phyloP scores from a whole-genome alignment of 2,888 invertebrate species.

The Tribolium freemani region DNA sequence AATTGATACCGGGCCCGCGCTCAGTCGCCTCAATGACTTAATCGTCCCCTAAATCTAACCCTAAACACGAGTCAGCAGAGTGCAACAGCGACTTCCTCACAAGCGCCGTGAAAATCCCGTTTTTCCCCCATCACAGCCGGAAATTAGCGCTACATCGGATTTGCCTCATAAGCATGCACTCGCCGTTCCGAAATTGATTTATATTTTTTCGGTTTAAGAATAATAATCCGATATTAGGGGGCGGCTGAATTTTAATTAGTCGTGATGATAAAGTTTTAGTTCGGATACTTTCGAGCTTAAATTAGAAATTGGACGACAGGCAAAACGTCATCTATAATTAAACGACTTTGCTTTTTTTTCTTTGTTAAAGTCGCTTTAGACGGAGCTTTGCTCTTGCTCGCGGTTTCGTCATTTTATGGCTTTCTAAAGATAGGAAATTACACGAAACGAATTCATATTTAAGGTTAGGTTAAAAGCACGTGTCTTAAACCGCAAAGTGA shows the following conservation, averaged over 20 bases:
- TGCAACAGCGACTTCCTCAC: conserved; percentile 35
- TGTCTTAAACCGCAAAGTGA: background rate
- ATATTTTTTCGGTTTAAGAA: background rate
- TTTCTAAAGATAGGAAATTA: conserved; percentile 1
- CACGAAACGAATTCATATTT: background rate
- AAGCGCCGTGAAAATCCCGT: background rate
- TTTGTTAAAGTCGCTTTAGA: background rate
- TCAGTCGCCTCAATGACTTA: conserved; percentile 27
- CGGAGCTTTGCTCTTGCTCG: background rate
- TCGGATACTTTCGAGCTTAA: background rate
- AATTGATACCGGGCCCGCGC: conserved; percentile 22
- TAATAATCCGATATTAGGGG: background rate
- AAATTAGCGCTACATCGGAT: conserved; percentile 6
- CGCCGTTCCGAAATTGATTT: background rate
- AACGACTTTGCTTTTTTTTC: background rate
- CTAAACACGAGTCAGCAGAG: conserved; percentile 16
- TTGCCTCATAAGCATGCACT: background rate
- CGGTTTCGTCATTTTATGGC: background rate
- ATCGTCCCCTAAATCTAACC: conserved; percentile 15
- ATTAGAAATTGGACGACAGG: background rate
- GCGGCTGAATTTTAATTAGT: background rate
- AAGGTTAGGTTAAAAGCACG: conserved; percentile 22
- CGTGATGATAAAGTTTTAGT: background rate
- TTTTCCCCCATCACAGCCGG: conserved; percentile 11
- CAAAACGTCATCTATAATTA: background rate